Evolutionary conservation across 2,113 vertebrate species (phyloP).

Genomic region (Megalops atlanticus): DNA sequence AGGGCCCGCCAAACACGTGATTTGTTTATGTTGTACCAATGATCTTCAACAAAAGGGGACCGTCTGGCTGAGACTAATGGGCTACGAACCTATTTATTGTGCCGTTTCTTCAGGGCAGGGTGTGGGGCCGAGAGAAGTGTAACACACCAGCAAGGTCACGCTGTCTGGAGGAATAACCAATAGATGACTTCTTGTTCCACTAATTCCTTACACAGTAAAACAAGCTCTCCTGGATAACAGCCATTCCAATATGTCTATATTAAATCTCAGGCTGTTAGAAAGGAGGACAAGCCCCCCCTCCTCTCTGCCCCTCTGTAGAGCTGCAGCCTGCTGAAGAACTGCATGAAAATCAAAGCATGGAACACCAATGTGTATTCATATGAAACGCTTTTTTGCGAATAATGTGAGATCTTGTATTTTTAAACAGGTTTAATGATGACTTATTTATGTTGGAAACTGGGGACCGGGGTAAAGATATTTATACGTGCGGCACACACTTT

Average conservation of each 20-base stretch:
- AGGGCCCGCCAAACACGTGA: constrained; percentile 76
- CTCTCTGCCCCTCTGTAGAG: constrained; percentile 29
- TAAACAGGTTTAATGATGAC: neutral
- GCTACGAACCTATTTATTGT: constrained; percentile 81
- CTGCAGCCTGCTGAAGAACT: neutral
- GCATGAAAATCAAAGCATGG: neutral
- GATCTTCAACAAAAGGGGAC: constrained; percentile 77
- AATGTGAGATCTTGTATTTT: neutral
- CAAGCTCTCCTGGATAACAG: constrained; percentile 84
- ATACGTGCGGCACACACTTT: neutral
- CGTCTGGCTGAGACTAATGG: constrained; percentile 82
- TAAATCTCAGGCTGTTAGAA: constrained; percentile 64
- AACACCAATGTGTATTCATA: neutral
- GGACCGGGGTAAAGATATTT: neutral
- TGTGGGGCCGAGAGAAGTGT: constrained; percentile 77
- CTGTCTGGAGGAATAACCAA: constrained; percentile 86
- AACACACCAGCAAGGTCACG: constrained; percentile 81
- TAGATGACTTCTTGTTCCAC: constrained; percentile 91
- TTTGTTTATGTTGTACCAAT: constrained; percentile 77
- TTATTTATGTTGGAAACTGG: neutral
- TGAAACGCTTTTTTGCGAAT: neutral
- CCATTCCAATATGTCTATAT: constrained; percentile 82
- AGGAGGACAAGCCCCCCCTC: constrained; percentile 55
- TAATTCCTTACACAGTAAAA: constrained; percentile 83
- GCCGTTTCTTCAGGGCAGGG: constrained; percentile 77